Evolutionary conservation across 2,888 invertebrate genomes (phyloP), one percentile per base, ranked within the genome.

Genomic region (Oscheius sp.): DNA sequence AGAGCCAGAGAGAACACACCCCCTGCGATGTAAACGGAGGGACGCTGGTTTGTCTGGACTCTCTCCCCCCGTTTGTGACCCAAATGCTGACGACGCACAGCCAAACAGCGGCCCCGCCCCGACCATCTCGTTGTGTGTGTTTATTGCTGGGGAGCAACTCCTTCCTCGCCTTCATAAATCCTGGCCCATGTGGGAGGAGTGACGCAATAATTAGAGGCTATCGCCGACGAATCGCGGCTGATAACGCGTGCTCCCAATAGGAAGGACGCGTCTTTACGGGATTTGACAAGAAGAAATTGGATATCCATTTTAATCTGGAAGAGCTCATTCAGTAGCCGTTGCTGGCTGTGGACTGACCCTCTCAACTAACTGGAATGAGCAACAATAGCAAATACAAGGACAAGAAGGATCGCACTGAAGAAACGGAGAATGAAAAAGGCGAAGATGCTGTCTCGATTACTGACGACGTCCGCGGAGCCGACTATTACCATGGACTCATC

Each of bases 401-500:
- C 7, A 41, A 21, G 41, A 61, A 45, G 21, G 43, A 61, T 13
- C 5, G n/a, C 1, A 61, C 41, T 1, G 61, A 61, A 5, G 66
- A 49, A 7, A 29, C 52, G 29, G 29, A 49, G 13, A 27, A 27
- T 7, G 35, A 66, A 3, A 52, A 66, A 2, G 35, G 35, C 21
- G 59, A 46, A 13, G 78, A 78, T 66, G 79, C 77, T 23, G 75
- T 75, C 45, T 76, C 76, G 18, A 80, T 82, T 2, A 80, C 82
- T 0, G 85, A 84, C 46, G 83, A 83, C 66, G 77, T 85, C 41
- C 73, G 83, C 12, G 80, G 77, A 18, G 84, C 83, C n/a, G 84
- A 84, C 23, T 85, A 80, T 71, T 85, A 85, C 75, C 84, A 85
- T 66, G 85, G 85, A 2, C 77, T 85, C 25, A 75, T 85, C 45